Conservation (phyloP, 2,888 invertebrate species). For the Palloptera scutellata region DNA sequence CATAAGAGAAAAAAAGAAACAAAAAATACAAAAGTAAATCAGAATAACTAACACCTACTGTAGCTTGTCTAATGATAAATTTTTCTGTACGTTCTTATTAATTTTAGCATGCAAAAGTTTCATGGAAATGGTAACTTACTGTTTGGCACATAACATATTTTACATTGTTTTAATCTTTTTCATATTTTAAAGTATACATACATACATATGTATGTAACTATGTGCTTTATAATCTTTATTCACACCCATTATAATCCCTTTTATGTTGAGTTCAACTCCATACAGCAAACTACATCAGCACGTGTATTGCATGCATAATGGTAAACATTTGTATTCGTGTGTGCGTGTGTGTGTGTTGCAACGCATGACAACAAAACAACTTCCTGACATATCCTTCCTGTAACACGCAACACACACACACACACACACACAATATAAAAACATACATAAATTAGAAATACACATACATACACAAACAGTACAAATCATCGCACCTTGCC, state of each 20-base stretch:
- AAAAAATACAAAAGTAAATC: no score
- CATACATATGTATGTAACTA: no score
- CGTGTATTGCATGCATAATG: constrained; percentile 3
- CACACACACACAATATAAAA: background rate
- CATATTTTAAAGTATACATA: constrained; percentile 1
- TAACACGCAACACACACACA: background rate
- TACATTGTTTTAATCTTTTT: background rate
- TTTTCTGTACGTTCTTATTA: no score
- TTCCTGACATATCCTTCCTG: constrained; percentile 13
- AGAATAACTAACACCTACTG: no score
- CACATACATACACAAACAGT: background rate
- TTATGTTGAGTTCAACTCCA: background rate
- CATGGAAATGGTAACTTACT: no score
- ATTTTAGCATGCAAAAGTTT: no score
- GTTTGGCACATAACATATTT: no score
- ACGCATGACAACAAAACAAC: constrained; percentile 6
- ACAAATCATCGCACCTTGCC: constrained; percentile 9
- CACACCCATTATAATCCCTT: no score
- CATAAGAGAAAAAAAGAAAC: no score
- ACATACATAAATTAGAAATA: background rate
- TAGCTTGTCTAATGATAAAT: no score
- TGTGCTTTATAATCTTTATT: no score
- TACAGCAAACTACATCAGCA: background rate
- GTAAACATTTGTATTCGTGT: background rate
- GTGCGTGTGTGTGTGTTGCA: background rate